Conservation (phyloP, 2,888 invertebrate species). For the Spilosoma lubricipeda region DNA sequence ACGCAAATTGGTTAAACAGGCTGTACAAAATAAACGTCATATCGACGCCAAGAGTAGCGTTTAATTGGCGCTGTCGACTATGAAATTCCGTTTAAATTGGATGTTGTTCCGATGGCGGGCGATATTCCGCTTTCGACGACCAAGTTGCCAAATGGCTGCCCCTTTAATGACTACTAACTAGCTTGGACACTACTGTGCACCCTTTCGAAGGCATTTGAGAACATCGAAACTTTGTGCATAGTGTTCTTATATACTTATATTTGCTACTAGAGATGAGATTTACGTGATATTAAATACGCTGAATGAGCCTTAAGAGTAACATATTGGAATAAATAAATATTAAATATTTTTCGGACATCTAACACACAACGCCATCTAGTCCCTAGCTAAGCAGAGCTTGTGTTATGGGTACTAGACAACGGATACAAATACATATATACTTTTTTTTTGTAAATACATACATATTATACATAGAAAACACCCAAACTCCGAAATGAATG, state of each 20-base stretch:
- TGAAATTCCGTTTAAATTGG: conserved; percentile 74
- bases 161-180: conserved; percentile 78
- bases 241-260: not conserved
- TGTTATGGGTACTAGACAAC: too few species aligned
- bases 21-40: conserved; percentile 59
- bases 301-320: not conserved
- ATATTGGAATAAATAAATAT: not conserved
- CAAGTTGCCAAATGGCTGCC: conserved; percentile 66
- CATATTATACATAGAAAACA: too few species aligned
- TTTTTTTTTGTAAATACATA: too few species aligned
- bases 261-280: not conserved
- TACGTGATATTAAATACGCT: not conserved
- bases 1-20: conserved; percentile 57
- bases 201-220: conserved; percentile 24
- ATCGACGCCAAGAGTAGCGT: conserved; percentile 53
- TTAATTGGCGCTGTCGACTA: conserved; percentile 68
- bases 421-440: too few species aligned
- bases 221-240: not conserved
- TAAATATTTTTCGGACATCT: not conserved
- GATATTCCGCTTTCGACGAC: conserved; percentile 61
- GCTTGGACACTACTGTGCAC: conserved; percentile 46
- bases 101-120: conserved; percentile 62
- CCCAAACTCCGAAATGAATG: too few species aligned
- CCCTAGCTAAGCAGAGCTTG: too few species aligned
- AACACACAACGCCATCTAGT: too few species aligned